phyloP scores from a whole-genome alignment of 2,797 vertebrate species.

The Enteromius anoplus region DNA sequence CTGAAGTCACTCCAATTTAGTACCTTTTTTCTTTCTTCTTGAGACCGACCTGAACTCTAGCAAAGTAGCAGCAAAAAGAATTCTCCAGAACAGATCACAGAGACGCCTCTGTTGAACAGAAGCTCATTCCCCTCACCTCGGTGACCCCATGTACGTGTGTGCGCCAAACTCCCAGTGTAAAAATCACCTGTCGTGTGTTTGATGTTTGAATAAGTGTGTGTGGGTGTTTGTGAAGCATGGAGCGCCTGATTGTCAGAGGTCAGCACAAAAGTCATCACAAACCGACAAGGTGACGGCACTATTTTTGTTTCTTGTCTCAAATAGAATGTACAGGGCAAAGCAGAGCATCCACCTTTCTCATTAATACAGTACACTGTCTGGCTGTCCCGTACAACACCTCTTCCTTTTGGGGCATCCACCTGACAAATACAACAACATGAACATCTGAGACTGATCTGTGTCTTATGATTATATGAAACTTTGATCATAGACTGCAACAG shows the following conservation, averaged over 20 bases:
- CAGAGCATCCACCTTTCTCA: slow-evolving; percentile 77
- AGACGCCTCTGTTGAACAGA: slow-evolving; percentile 54
- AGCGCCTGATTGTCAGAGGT: slow-evolving; percentile 97
- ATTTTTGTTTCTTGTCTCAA: slow-evolving; percentile 91
- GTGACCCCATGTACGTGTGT: slow-evolving; percentile 28
- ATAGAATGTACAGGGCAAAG: slow-evolving; percentile 50
- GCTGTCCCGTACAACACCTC: slow-evolving; percentile 64
- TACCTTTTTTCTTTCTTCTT: slow-evolving; percentile 24
- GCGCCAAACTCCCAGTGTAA: slow-evolving; percentile 40
- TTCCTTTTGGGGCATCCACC: slow-evolving; percentile 45
- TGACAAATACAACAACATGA: slow-evolving; percentile 1
- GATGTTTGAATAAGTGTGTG: slow-evolving; percentile 38
- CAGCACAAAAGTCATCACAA: slow-evolving; percentile 94
- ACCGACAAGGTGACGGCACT: slow-evolving; percentile 89
- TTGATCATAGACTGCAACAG: background rate
- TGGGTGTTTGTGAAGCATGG: slow-evolving; percentile 75
- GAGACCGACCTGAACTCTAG: slow-evolving; percentile 26
- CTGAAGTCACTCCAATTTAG: slow-evolving; percentile 45
- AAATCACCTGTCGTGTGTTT: slow-evolving; percentile 48
- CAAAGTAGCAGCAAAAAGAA: slow-evolving; percentile 11
- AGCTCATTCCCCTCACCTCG: slow-evolving; percentile 48
- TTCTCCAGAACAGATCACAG: slow-evolving; percentile 45
- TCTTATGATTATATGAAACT: background rate
- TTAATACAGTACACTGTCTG: slow-evolving; percentile 79
- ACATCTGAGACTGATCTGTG: background rate